Percentiles rank a stretch among this genome's conserved stretches.
Evolutionary conservation across 1,140 invertebrate species (phyloP).

Genomic region (Diabrotica virgifera): DNA sequence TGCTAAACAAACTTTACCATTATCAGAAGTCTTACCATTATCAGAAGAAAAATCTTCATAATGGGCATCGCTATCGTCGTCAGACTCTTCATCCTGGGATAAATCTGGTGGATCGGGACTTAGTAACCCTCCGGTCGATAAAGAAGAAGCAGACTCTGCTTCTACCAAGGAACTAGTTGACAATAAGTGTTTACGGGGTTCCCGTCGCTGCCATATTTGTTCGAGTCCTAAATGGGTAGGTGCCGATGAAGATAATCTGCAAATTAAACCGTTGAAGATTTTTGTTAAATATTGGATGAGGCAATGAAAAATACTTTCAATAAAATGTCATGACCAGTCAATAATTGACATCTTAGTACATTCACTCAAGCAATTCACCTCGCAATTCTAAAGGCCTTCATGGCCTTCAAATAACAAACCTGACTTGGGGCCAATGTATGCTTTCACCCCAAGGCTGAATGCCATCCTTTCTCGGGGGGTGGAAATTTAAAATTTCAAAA

Average conservation of each 20-base stretch:
- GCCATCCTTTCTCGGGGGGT: too few species aligned
- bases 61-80: conserved; percentile 76
- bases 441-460: too few species aligned
- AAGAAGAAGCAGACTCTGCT: conserved; percentile 81
- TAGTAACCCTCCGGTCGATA: conserved; percentile 76
- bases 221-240: conserved; percentile 78
- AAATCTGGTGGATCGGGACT: conserved; percentile 78
- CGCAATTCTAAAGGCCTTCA: too few species aligned
- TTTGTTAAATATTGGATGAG: neutral
- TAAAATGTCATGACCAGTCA: too few species aligned
- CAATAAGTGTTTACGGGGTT: conserved; percentile 81
- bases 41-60: conserved; percentile 83
- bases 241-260: conserved; percentile 76
- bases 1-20: too few species aligned
- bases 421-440: too few species aligned
- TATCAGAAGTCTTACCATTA: conserved; percentile 63
- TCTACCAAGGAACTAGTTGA: conserved; percentile 83
- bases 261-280: conserved; percentile 37
- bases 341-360: too few species aligned
- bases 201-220: conserved; percentile 79
- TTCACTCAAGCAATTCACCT: too few species aligned
- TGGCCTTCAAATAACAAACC: too few species aligned
- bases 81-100: conserved; percentile 80
- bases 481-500: too few species aligned
- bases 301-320: too few species aligned